Conservation (phyloP, 1,140 invertebrate species). For the Probaryconus sp. region DNA sequence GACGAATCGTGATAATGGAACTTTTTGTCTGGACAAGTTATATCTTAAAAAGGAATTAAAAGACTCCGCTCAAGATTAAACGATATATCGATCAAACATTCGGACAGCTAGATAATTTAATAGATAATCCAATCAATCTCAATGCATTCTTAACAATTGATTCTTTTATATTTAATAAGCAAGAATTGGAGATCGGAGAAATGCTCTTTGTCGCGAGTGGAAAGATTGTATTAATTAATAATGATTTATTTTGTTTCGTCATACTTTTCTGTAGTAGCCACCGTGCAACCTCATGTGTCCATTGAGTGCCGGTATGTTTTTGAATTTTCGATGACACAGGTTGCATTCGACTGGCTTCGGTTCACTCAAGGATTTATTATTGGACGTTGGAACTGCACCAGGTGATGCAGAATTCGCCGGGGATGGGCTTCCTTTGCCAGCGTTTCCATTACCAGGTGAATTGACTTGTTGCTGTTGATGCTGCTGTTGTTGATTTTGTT, state of each 20-base stretch:
- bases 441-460: constrained; percentile 72
- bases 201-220: too few relatives aligned
- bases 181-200: too few relatives aligned
- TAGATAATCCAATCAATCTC: too few relatives aligned
- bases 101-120: too few relatives aligned
- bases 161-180: too few relatives aligned
- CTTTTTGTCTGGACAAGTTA: too few relatives aligned
- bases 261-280: constrained; percentile 96
- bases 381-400: constrained; percentile 68
- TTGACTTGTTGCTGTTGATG: constrained; percentile 76
- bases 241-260: background rate
- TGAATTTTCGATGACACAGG: constrained; percentile 95
- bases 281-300: constrained; percentile 98
- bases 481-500: constrained; percentile 70
- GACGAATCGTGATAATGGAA: too few relatives aligned
- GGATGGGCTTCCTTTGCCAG: constrained; percentile 71
- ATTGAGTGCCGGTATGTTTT: constrained; percentile 97
- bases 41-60: too few relatives aligned
- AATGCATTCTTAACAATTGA: too few relatives aligned
- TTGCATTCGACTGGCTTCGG: constrained; percentile 94
- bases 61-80: too few relatives aligned
- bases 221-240: too few relatives aligned
- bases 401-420: constrained; percentile 70
- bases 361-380: constrained; percentile 79
- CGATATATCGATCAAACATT: too few relatives aligned